A percentile compares a stretch with the other conserved stretches of the same genome.
Conservation (phyloP, 2,797 vertebrate species). For the Parauchenoglanis ngamensis region DNA sequence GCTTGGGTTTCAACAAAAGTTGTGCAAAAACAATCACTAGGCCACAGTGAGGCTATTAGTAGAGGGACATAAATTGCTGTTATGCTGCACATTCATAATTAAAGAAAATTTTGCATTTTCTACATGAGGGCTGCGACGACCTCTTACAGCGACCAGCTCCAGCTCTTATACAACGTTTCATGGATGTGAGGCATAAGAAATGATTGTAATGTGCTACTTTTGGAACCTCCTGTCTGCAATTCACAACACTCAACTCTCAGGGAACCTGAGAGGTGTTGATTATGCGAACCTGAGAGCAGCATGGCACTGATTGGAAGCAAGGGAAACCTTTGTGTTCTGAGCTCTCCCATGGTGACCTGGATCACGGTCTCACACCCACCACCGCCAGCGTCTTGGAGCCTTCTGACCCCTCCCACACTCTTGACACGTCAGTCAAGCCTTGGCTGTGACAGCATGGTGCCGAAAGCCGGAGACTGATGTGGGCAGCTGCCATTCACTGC, state of each 20-base stretch:
- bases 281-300: constrained; percentile 30
- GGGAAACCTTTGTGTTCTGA: constrained; percentile 30
- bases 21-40: constrained; percentile 20
- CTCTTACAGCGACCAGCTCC: neutral
- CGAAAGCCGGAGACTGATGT: constrained; percentile 34
- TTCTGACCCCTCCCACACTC: constrained; percentile 66
- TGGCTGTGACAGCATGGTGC: constrained; percentile 61
- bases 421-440: constrained; percentile 72
- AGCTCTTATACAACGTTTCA: neutral
- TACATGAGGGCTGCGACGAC: neutral
- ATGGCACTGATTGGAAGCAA: constrained; percentile 50
- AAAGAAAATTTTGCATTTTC: neutral
- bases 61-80: neutral
- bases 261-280: constrained; percentile 35
- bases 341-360: constrained; percentile 45
- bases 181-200: constrained; percentile 14
- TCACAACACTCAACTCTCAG: constrained; percentile 37
- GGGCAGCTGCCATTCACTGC: constrained; percentile 44
- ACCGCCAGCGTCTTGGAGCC: constrained; percentile 59
- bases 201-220: constrained; percentile 43
- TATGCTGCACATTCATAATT: neutral
- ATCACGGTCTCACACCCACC: constrained; percentile 57
- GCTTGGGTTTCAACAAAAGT: constrained; percentile 7
- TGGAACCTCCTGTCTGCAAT: constrained; percentile 42
- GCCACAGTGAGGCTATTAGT: neutral